Evolutionary conservation across 2,113 vertebrate species (phyloP).

Genomic region (Sceloporus undulatus): DNA sequence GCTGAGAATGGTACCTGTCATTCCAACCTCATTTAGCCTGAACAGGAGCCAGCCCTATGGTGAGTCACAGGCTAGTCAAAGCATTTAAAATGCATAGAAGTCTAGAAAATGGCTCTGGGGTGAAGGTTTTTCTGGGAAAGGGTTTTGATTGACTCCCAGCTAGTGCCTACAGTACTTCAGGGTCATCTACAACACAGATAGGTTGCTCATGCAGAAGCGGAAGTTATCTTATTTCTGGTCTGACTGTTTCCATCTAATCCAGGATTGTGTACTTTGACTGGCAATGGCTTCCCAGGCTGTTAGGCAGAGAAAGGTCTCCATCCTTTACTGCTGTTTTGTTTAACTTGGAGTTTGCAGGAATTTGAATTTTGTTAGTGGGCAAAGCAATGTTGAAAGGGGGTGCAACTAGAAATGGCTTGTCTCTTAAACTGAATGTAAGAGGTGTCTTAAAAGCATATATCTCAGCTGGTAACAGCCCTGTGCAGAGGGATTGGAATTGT

Average conservation of each 20-base stretch:
- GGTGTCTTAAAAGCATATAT: not conserved
- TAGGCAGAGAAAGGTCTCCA: too few species aligned
- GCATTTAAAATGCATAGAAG: not conserved
- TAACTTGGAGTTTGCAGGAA: not conserved
- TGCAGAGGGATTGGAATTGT: too few species aligned
- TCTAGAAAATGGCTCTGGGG: not conserved
- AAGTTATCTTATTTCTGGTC: too few species aligned
- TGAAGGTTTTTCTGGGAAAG: not conserved
- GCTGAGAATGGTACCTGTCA: too few species aligned
- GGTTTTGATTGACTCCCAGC: not conserved
- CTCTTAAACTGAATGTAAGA: not conserved
- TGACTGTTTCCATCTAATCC: too few species aligned
- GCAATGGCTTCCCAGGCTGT: not conserved
- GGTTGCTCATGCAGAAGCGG: too few species aligned
- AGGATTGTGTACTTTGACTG: too few species aligned
- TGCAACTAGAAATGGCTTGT: not conserved
- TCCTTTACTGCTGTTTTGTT: not conserved
- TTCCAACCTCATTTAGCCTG: not conserved
- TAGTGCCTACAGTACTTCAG: not conserved
- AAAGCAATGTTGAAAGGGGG: not conserved
- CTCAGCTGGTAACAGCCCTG: not conserved
- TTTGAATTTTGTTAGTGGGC: not conserved
- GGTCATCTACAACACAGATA: not conserved
- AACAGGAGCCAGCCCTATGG: not conserved
- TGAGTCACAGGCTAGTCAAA: conserved; percentile 19